Conservation (phyloP, 2,888 invertebrate species). For the Helicoverpa assulta region DNA sequence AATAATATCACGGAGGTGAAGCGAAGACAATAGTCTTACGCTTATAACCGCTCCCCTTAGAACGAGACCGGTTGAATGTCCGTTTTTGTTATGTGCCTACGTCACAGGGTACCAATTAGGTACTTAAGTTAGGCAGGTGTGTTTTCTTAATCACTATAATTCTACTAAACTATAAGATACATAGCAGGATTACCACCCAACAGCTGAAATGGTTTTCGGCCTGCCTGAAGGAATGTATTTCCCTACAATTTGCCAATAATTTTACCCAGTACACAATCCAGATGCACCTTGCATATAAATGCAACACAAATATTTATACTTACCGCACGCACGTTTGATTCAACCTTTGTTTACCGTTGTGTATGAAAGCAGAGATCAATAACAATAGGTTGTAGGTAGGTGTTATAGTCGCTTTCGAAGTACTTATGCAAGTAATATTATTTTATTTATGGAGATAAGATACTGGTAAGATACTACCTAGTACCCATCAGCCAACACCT, state of each 20-base stretch:
- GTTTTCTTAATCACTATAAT: too few species aligned
- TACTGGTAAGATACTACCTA: too few species aligned
- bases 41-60: conserved; percentile 56
- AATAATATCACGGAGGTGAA: conserved; percentile 73
- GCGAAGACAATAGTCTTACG: conserved; percentile 79
- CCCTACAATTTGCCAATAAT: neutral
- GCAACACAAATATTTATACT: conserved; percentile 20
- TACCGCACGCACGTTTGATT: neutral
- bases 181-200: too few species aligned
- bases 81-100: conserved; percentile 17
- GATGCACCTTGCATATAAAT: conserved; percentile 1
- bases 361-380: neutral
- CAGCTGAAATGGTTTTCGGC: too few species aligned
- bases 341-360: neutral
- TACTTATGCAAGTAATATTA: too few species aligned
- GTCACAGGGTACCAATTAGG: neutral
- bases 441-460: too few species aligned
- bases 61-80: conserved; percentile 34
- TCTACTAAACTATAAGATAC: too few species aligned
- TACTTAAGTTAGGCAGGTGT: neutral
- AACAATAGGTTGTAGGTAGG: neutral
- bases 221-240: too few species aligned
- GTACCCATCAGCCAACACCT: too few species aligned
- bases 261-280: neutral
- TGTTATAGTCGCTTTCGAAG: too few species aligned